A percentile compares a stretch with the other conserved stretches of the same genome.
Conservation (phyloP, 35 echinoderm and acorn worm species). For the Heliocidaris erythrogramma region DNA sequence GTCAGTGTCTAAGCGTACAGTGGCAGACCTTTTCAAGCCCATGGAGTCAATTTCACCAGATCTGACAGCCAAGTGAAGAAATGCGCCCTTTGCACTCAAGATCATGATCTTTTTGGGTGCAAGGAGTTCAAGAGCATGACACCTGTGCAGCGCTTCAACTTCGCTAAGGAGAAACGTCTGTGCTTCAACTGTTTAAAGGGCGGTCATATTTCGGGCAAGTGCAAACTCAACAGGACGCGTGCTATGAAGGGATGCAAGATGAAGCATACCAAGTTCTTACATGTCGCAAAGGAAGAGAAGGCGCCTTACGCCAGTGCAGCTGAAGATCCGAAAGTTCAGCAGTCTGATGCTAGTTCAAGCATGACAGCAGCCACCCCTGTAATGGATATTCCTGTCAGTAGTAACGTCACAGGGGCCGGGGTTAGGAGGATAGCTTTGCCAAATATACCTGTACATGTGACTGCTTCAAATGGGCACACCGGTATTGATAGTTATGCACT, state of each 20-base stretch:
- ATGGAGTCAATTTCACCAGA: neutral
- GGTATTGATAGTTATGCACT: too few relatives aligned
- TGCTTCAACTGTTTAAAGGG: constrained; percentile 52
- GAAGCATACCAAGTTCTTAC: constrained; percentile 51
- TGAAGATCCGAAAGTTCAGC: neutral
- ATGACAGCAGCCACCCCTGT: constrained; percentile 2
- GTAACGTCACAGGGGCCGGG: constrained; percentile 52
- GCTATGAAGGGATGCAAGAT: neutral
- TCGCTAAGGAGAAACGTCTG: neutral
- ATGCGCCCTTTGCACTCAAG: neutral
- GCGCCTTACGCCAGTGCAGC: neutral
- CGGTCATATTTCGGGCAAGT: constrained; percentile 37
- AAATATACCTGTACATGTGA: too few relatives aligned
- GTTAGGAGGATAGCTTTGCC: constrained; percentile 35
- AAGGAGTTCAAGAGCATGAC: neutral
- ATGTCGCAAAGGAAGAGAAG: neutral
- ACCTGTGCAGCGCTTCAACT: neutral
- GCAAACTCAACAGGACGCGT: constrained; percentile 44
- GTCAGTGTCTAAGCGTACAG: neutral
- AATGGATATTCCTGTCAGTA: too few relatives aligned
- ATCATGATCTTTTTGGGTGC: neutral
- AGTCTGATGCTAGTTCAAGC: neutral
- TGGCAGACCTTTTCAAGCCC: neutral
- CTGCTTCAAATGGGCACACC: too few relatives aligned
- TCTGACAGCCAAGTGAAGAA: neutral